Conservation (phyloP, 2,888 invertebrate genomes). For the Tenthredo mesomela region DNA sequence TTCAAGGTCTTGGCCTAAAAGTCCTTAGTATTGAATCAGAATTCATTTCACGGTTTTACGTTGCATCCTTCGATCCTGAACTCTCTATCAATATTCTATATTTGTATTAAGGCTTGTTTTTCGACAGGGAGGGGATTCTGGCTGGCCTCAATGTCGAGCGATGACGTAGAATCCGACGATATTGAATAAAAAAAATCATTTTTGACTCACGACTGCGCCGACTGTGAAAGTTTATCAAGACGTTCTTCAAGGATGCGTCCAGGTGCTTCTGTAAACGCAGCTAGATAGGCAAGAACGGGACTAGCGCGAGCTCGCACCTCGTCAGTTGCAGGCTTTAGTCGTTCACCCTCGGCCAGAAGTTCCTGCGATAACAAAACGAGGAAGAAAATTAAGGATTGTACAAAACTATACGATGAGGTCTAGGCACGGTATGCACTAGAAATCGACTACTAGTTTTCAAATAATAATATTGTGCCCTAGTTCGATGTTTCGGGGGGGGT, state of each 20-base stretch:
- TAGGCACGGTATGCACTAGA: conserved; percentile 25
- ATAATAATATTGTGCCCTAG: conserved; percentile 36
- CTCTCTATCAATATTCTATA: conserved; percentile 22
- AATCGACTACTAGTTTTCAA: conserved; percentile 42
- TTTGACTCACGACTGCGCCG: conserved; percentile 83
- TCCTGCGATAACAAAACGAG: conserved; percentile 80
- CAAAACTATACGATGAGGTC: conserved; percentile 16
- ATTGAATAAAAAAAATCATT: neutral
- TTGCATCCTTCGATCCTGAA: conserved; percentile 29
- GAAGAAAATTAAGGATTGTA: neutral
- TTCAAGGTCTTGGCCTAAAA: conserved; percentile 14
- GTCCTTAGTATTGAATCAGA: conserved; percentile 1
- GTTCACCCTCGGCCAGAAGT: conserved; percentile 86
- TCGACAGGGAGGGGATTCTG: conserved; percentile 27
- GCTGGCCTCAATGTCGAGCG: conserved; percentile 47
- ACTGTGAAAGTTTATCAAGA: conserved; percentile 84
- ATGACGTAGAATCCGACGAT: conserved; percentile 34
- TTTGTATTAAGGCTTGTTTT: neutral
- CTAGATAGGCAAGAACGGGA: conserved; percentile 86
- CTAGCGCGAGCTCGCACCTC: conserved; percentile 86
- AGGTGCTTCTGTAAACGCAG: conserved; percentile 84
- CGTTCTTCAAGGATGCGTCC: conserved; percentile 85
- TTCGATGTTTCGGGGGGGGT: conserved; percentile 43
- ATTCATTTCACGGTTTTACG: conserved; percentile 15
- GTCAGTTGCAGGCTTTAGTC: conserved; percentile 83